phyloP scores from a whole-genome alignment of 2,113 vertebrate species.

The Acinonyx jubatus region DNA sequence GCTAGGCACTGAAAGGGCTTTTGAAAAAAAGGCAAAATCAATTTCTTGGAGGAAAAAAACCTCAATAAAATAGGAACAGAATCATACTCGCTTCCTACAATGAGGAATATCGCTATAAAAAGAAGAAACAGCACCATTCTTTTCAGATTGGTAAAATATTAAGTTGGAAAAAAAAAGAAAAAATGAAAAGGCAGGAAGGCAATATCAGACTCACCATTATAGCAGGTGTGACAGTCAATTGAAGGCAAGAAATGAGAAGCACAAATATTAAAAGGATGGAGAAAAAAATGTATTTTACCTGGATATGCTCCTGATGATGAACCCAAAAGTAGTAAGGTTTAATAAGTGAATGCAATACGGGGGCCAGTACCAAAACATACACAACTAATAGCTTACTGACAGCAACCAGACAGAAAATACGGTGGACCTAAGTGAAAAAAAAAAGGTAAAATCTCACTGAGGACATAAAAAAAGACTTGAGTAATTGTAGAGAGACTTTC shows the following conservation, averaged over 20 bases:
- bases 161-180: neutral
- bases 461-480: neutral
- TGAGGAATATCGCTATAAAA: slow-evolving; percentile 45
- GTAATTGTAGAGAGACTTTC: neutral
- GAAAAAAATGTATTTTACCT: neutral
- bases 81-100: slow-evolving; percentile 11
- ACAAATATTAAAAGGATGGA: neutral
- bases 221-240: neutral
- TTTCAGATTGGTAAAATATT: slow-evolving; percentile 3
- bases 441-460: neutral
- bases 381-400: neutral
- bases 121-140: neutral
- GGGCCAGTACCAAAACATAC: neutral
- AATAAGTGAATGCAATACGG: neutral
- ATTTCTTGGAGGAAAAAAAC: neutral
- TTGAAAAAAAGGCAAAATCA: neutral
- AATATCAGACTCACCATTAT: neutral
- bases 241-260: neutral
- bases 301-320: neutral
- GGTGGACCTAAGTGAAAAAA: neutral
- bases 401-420: neutral
- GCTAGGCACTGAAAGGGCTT: neutral
- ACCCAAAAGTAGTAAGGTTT: neutral
- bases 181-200: neutral
- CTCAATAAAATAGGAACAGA: slow-evolving; percentile 44